Conservation (phyloP, 2,113 vertebrate species). For the Zapus hudsonius region DNA sequence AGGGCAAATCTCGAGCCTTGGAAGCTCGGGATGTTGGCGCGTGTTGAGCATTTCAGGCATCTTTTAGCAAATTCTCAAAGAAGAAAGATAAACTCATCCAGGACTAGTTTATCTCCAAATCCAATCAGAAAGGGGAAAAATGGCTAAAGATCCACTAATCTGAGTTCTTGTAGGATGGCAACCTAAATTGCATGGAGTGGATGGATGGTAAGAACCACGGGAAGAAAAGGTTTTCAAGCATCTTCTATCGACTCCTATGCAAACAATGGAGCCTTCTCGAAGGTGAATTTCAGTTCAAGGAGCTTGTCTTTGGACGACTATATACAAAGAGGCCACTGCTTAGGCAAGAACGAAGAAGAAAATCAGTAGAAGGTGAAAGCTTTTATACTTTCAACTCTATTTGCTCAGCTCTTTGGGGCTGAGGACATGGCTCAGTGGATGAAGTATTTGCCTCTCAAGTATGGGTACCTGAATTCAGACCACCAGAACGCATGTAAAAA, state of each 20-base stretch:
- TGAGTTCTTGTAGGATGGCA: not conserved
- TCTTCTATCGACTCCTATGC: not conserved
- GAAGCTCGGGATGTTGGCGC: not conserved
- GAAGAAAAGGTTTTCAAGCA: not conserved
- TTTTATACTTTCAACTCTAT: not conserved
- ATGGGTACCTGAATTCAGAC: no score
- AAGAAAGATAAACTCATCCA: not conserved
- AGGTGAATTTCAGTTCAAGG: not conserved
- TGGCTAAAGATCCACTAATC: not conserved
- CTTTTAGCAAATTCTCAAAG: slow-evolving; percentile 19
- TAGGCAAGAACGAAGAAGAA: not conserved
- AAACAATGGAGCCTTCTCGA: not conserved
- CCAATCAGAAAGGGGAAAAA: not conserved
- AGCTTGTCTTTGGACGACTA: not conserved
- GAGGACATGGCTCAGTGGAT: no score
- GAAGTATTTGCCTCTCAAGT: no score
- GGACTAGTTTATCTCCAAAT: slow-evolving; percentile 14
- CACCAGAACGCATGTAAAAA: no score
- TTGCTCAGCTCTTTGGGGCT: not conserved
- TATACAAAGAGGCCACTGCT: not conserved
- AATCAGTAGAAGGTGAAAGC: not conserved
- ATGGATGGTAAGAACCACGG: not conserved
- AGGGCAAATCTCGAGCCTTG: not conserved
- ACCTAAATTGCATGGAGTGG: not conserved
- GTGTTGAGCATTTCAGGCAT: not conserved